These are phyloP conservation scores for Procavia capensis DNA, from an alignment of 2,113 vertebrate genomes.

Conservation along the genomic window DNA sequence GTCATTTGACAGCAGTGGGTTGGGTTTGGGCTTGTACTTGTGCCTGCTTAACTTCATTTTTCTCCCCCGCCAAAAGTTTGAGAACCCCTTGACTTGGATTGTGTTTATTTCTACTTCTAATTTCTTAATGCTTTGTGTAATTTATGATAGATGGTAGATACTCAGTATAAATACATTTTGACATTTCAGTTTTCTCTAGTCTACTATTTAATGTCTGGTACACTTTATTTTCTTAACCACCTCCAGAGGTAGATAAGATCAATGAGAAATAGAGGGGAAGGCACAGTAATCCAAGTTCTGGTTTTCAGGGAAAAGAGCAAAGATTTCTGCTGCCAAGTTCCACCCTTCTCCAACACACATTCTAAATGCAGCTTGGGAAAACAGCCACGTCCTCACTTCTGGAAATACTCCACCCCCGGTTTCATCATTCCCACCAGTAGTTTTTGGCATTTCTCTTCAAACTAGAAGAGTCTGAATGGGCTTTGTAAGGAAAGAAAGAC, in stretches of 20 bases:
- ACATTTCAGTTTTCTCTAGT: constrained; percentile 9
- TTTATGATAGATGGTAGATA: neutral
- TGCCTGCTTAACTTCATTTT: neutral
- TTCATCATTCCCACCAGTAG: constrained; percentile 6
- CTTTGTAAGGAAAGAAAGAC: neutral
- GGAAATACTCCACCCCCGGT: neutral
- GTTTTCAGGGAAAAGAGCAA: constrained; percentile 53
- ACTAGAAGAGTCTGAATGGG: neutral
- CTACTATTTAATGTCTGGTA: neutral
- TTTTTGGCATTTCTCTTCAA: constrained; percentile 32
- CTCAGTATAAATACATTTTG: neutral
- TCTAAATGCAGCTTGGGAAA: constrained; percentile 50
- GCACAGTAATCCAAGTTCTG: neutral
- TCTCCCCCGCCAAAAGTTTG: neutral
- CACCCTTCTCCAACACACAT: constrained; percentile 56
- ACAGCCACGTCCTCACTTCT: constrained; percentile 60
- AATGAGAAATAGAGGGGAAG: constrained; percentile 33
- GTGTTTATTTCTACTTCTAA: neutral
- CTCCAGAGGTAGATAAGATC: neutral
- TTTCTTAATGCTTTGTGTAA: neutral
- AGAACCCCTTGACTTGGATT: neutral
- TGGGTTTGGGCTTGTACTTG: too few species aligned
- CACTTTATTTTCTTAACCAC: constrained; percentile 31
- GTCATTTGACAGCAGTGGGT: too few species aligned
- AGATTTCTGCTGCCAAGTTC: constrained; percentile 33